A percentile compares a stretch with the other conserved stretches of the same genome.
These are phyloP conservation scores for Triplophysa rosa DNA, from an alignment of 2,113 vertebrate genomes.

Conservation along the genomic window DNA sequence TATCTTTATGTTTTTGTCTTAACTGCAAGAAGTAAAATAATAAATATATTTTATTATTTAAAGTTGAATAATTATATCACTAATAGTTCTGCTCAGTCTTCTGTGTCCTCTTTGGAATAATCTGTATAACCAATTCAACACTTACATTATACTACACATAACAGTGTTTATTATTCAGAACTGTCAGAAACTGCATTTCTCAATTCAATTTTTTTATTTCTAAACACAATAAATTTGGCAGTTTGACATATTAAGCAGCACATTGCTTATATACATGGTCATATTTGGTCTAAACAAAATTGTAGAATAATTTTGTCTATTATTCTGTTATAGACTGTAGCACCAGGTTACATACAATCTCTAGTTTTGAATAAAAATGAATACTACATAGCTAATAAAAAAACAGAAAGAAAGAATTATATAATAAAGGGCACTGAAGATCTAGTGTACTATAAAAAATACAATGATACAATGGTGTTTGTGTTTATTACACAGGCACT, in stretches of 20 bases:
- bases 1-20: too few species aligned
- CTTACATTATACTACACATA: background rate
- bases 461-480: background rate
- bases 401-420: background rate
- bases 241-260: background rate
- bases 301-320: background rate
- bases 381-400: background rate
- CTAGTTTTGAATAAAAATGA: background rate
- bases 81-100: too few species aligned
- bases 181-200: background rate
- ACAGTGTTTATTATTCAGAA: background rate
- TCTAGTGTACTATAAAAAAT: background rate
- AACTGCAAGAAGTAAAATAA: too few species aligned
- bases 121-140: too few species aligned
- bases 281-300: slow-evolving; percentile 1
- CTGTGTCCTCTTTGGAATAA: too few species aligned
- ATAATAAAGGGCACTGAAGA: background rate
- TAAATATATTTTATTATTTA: too few species aligned
- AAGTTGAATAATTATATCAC: too few species aligned
- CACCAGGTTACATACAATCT: slow-evolving; percentile 8
- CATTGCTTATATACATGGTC: background rate
- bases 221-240: slow-evolving; percentile 14
- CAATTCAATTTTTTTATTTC: slow-evolving; percentile 12
- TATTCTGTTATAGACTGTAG: background rate
- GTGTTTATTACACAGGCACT: slow-evolving; percentile 12